Conservation (phyloP, 2,888 invertebrate species). For the Unio pictorum region DNA sequence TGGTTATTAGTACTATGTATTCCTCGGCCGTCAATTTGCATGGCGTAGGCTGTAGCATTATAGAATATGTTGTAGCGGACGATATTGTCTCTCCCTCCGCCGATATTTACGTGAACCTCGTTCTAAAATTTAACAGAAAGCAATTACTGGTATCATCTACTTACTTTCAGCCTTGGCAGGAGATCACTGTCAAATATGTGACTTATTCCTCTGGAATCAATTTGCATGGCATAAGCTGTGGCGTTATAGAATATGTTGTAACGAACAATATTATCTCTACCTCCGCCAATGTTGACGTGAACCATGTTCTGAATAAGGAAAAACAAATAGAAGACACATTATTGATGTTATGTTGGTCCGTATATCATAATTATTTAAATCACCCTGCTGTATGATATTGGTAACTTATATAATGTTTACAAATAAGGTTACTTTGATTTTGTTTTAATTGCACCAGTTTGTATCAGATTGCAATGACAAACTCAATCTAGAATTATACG, state of each 20-base stretch:
- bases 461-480: no score
- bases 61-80: slow-evolving; percentile 14
- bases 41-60: slow-evolving; percentile 3
- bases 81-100: slow-evolving; percentile 18
- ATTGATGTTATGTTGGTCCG: neutral
- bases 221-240: slow-evolving; percentile 28
- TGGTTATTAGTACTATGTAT: neutral
- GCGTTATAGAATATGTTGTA: slow-evolving; percentile 52
- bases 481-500: no score
- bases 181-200: slow-evolving; percentile 14
- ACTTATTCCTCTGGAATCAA: slow-evolving; percentile 36
- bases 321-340: neutral
- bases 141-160: neutral
- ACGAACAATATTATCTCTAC: slow-evolving; percentile 46
- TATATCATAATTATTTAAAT: neutral
- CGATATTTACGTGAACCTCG: slow-evolving; percentile 18
- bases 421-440: neutral
- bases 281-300: slow-evolving; percentile 52
- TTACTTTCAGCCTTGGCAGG: slow-evolving; percentile 8
- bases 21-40: slow-evolving; percentile 13
- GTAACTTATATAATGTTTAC: neutral
- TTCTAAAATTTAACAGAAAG: slow-evolving; percentile 12
- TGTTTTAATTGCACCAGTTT: no score
- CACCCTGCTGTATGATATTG: neutral
- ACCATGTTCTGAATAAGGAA: slow-evolving; percentile 42